Conservation (phyloP, 2,888 invertebrate species). For the Netelia melanura region DNA sequence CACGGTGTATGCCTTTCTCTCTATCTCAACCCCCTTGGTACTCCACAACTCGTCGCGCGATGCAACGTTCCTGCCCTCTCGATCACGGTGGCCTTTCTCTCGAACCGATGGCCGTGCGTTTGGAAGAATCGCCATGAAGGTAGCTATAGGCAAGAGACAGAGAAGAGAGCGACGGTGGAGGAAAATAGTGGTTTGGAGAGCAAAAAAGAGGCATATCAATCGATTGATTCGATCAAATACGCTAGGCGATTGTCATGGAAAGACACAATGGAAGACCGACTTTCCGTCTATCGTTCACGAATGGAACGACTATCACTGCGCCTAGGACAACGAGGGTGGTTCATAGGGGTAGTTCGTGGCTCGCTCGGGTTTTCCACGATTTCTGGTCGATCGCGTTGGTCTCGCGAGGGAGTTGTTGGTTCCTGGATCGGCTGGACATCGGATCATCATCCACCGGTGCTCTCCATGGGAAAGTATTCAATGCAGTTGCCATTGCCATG, state of each 20-base stretch:
- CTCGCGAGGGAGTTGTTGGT: conserved; percentile 51
- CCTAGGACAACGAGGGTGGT: conserved; percentile 52
- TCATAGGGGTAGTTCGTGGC: conserved; percentile 39
- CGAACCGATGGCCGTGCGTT: conserved; percentile 70
- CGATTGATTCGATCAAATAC: conserved; percentile 83
- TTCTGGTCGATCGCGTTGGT: conserved; percentile 50
- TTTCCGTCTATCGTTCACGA: conserved; percentile 53
- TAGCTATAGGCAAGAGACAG: conserved; percentile 19
- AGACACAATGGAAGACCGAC: conserved; percentile 78
- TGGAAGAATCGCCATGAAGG: conserved; percentile 74
- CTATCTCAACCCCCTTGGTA: conserved; percentile 26
- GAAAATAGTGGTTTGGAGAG: conserved; percentile 16
- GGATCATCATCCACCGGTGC: conserved; percentile 40
- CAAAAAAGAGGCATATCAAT: conserved; percentile 75
- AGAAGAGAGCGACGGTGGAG: conserved; percentile 4
- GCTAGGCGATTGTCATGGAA: conserved; percentile 81
- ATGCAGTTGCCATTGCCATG: conserved; percentile 46
- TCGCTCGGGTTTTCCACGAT: conserved; percentile 55
- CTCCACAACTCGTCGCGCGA: conserved; percentile 53
- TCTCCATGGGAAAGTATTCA: conserved; percentile 50
- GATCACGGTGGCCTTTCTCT: conserved; percentile 67
- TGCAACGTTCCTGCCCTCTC: conserved; percentile 41
- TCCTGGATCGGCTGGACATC: conserved; percentile 47
- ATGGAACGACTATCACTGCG: conserved; percentile 51
- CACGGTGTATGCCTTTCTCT: too few relatives aligned